phyloP scores from a whole-genome alignment of 2,888 invertebrate species.

The Micropterix aruncella region DNA sequence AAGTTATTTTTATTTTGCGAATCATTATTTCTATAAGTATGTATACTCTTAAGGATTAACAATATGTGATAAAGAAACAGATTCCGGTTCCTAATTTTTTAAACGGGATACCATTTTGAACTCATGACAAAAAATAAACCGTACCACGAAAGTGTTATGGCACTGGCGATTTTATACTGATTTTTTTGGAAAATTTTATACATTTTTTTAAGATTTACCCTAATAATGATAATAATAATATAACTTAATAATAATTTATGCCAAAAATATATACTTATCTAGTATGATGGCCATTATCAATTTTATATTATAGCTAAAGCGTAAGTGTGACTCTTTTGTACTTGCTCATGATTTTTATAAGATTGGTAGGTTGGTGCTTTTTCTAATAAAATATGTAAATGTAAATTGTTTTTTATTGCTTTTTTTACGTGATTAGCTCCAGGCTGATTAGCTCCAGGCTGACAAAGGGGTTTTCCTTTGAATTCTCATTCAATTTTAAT shows the following conservation, averaged over 20 bases:
- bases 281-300: background rate
- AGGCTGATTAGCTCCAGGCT: no score
- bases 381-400: slow-evolving; percentile 12
- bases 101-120: background rate
- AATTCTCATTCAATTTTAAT: no score
- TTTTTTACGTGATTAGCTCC: no score
- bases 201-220: background rate
- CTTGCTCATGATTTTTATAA: background rate
- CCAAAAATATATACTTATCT: background rate
- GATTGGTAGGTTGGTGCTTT: slow-evolving; percentile 12
- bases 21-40: background rate
- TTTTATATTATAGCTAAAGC: background rate
- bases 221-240: no score
- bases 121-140: background rate
- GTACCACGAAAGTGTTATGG: no score
- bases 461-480: no score
- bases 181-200: background rate
- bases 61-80: background rate
- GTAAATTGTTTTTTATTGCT: background rate
- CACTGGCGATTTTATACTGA: no score
- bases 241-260: background rate
- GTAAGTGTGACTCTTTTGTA: background rate
- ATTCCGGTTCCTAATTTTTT: background rate
- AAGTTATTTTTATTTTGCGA: background rate
- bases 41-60: background rate